A percentile compares a stretch with the other conserved stretches of the same genome.
phyloP scores from a whole-genome alignment of 2,888 invertebrate species.

The Drosophila algonquin region DNA sequence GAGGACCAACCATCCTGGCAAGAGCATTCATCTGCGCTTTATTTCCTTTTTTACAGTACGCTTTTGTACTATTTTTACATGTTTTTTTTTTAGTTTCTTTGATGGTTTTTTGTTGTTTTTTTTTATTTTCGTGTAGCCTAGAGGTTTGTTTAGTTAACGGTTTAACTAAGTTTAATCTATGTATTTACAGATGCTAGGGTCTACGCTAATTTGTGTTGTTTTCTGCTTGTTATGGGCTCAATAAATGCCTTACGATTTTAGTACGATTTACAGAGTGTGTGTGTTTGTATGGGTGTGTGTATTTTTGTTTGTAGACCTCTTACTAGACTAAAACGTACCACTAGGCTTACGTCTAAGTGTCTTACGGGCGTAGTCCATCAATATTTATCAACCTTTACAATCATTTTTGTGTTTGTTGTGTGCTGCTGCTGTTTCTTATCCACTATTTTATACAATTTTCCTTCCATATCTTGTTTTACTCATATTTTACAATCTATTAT shows the following conservation, averaged over 20 bases:
- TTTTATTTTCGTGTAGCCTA: slow-evolving; percentile 49
- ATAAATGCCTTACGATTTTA: slow-evolving; percentile 53
- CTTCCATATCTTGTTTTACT: slow-evolving; percentile 16
- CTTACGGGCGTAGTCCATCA: slow-evolving; percentile 68
- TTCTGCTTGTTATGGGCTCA: slow-evolving; percentile 16
- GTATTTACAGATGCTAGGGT: slow-evolving; percentile 64
- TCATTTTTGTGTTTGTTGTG: slow-evolving; percentile 24
- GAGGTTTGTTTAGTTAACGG: slow-evolving; percentile 46
- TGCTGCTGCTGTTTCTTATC: slow-evolving; percentile 31
- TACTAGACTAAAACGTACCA: slow-evolving; percentile 32
- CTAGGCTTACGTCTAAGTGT: slow-evolving; percentile 43
- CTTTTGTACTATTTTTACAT: slow-evolving; percentile 29
- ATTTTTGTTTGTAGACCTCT: slow-evolving; percentile 31
- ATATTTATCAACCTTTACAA: slow-evolving; percentile 63
- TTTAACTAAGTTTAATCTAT: slow-evolving; percentile 50
- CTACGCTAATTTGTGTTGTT: slow-evolving; percentile 45
- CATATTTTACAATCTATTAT: slow-evolving; percentile 60
- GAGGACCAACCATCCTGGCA: slow-evolving; percentile 13
- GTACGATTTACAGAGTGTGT: slow-evolving; percentile 35
- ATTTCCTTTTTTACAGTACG: slow-evolving; percentile 17
- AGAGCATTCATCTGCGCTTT: slow-evolving; percentile 19
- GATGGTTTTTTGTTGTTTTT: slow-evolving; percentile 35
- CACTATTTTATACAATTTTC: slow-evolving; percentile 64
- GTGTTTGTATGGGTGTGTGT: neutral
- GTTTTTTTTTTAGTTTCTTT: slow-evolving; percentile 28